Evolutionary conservation across 2,888 invertebrate species (phyloP), one percentile per base, ranked within the genome.

Genomic region (Polymixis flavicincta): DNA sequence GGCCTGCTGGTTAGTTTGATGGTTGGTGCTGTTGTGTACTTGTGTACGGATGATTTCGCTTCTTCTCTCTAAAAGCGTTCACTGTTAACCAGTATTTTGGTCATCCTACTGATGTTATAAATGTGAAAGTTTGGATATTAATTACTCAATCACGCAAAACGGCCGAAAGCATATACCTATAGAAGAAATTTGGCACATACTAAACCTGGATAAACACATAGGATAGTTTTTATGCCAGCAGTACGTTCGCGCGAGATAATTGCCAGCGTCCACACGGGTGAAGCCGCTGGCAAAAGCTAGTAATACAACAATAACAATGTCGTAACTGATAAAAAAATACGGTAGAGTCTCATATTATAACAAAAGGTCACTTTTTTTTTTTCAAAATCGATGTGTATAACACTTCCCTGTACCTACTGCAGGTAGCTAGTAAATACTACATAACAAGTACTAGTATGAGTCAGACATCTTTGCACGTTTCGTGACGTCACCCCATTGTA

Each of bases 401-500:
- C 55, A 61, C 32, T 73, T 76, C 52, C 64, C 55, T 50, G 37
- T 74, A 50, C 37, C 37, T 37, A 5, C 55, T 54, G 37, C 73
- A 50, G 25, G 57, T 73, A 63, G 45, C n/a, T 45, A 70, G 42
- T 32, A 59, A 76, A 25, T 80, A 74, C 76, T 71, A 74, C 70
- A 74, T 72, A 73, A 60, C 66, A 65, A 75, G 79, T 80, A 78
- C 73, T 59, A 60, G 55, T 64, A 77, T 87, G 85, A 87, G 76
- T 87, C 88, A 87, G 74, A 66, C 60, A 70, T 71, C 72, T 78
- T 73, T 69, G 52, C 86, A 79, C 81, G 81, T 75, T 80, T 64
- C 68, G 65, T 89, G 87, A 88, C 87, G 85, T 83, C 85, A 87
- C 25, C 13, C 87, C 70, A 87, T 88, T 88, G 87, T 87, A 68